These are phyloP conservation scores for Vulpes ferrilata DNA, from an alignment of 2,113 vertebrate species.

Conservation along the genomic window DNA sequence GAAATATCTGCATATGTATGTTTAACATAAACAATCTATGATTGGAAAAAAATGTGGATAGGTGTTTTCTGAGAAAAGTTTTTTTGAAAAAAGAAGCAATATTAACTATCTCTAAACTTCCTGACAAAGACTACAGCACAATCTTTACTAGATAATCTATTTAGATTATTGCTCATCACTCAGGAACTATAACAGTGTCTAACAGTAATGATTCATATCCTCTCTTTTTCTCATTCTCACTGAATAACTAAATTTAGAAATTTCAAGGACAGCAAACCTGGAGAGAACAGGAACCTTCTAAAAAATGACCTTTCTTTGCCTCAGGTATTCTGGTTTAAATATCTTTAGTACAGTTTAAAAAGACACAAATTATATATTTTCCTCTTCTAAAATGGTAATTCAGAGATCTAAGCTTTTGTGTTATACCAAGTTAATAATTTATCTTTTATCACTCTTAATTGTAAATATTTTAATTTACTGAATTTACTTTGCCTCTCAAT, in stretches of 20 bases:
- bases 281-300: neutral
- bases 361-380: neutral
- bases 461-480: neutral
- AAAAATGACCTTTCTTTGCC: neutral
- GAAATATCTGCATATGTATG: neutral
- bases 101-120: neutral
- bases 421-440: neutral
- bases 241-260: slow-evolving; percentile 7
- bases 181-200: neutral
- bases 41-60: neutral
- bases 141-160: neutral
- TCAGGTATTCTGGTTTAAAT: neutral
- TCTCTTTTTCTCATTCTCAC: neutral
- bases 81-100: neutral
- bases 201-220: neutral
- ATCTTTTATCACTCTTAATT: neutral
- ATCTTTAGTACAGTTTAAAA: neutral
- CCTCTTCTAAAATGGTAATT: neutral
- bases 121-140: neutral
- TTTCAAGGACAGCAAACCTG: neutral
- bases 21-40: neutral
- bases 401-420: neutral
- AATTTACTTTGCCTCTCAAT: neutral
- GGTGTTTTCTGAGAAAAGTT: neutral
- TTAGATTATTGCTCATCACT: neutral